These are phyloP conservation scores for Tenodera sinensis DNA, from an alignment of 2,888 invertebrate species.

Conservation along the genomic window DNA sequence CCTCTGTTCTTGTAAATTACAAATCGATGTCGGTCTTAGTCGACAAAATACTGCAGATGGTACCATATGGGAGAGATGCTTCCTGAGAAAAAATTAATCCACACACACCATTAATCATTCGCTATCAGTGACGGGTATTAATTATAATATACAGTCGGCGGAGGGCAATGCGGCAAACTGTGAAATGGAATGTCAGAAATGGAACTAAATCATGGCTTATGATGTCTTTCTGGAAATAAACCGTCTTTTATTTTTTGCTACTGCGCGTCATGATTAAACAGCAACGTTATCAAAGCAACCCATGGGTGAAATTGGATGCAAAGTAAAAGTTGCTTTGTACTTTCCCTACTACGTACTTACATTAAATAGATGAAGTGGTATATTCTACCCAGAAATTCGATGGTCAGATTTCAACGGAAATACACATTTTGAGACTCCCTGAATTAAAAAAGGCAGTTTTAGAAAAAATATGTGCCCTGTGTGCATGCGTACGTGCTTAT, in stretches of 20 bases:
- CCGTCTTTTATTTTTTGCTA: background rate
- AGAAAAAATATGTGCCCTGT: no score
- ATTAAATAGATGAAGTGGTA: no score
- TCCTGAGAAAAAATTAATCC: background rate
- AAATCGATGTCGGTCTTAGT: background rate
- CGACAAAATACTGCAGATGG: background rate
- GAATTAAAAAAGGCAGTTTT: no score
- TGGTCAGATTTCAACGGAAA: no score
- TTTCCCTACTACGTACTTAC: no score
- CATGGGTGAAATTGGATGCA: no score
- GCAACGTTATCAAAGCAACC: background rate
- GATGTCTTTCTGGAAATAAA: background rate
- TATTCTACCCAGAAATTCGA: no score
- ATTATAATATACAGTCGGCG: background rate
- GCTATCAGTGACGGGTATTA: background rate
- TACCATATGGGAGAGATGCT: background rate
- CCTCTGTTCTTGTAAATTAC: background rate
- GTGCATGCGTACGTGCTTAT: no score
- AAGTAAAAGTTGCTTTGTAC: no score
- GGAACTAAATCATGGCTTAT: background rate
- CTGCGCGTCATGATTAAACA: background rate
- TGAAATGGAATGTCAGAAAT: background rate
- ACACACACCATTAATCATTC: background rate
- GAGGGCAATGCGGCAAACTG: background rate
- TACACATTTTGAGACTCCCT: no score